Conservation (phyloP, 1,140 invertebrate species). For the Oreohelix idahoensis region DNA sequence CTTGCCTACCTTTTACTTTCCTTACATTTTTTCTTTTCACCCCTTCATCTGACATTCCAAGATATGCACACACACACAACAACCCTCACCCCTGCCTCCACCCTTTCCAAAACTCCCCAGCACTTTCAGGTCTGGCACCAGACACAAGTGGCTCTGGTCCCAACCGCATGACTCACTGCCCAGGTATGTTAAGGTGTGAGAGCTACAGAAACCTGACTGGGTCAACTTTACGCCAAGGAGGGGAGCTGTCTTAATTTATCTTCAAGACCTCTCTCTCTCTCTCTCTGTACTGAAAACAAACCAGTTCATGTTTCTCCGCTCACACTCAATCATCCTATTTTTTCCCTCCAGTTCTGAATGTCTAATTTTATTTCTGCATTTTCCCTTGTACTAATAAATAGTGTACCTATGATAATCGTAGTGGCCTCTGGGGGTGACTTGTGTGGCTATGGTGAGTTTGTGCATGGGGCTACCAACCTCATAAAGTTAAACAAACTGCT, state of each 20-base stretch:
- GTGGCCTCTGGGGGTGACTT: no score
- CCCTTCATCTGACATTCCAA: background rate
- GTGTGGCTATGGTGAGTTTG: no score
- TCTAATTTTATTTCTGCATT: no score
- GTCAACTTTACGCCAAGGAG: background rate
- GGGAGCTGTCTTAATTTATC: background rate
- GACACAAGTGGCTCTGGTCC: background rate
- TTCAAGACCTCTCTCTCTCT: background rate
- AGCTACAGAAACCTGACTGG: constrained; percentile 1
- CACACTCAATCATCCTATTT: no score
- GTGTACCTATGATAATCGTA: no score
- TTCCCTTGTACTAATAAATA: no score
- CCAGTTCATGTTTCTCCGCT: no score
- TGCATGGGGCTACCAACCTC: no score
- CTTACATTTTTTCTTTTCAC: background rate
- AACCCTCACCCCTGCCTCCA: background rate
- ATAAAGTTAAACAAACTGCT: no score
- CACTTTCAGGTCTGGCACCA: background rate
- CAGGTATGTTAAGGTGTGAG: constrained; percentile 14
- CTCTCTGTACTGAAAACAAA: background rate
- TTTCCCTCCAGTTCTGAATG: no score
- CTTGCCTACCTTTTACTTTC: background rate
- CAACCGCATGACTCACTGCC: background rate
- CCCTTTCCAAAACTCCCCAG: background rate
- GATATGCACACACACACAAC: no score